These are phyloP conservation scores for Odobenus rosmarus DNA, from an alignment of 2,113 vertebrate species.

Conservation along the genomic window DNA sequence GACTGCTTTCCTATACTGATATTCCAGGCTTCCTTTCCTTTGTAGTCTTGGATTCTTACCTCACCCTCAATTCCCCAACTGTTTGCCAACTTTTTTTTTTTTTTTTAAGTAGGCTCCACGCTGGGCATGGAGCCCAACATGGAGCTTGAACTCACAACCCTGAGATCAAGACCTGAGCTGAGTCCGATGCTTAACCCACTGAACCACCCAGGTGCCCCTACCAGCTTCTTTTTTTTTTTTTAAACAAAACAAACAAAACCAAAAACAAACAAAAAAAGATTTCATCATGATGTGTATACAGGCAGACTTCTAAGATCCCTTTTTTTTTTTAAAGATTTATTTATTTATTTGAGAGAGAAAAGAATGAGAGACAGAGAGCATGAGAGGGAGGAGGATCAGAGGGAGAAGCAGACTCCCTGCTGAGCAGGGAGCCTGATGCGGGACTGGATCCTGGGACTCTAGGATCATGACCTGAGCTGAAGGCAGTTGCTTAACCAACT, in stretches of 20 bases:
- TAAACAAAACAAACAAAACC: conserved; percentile 76
- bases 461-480: too few relatives aligned
- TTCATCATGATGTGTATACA: conserved; percentile 38
- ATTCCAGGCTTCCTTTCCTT: conserved; percentile 75
- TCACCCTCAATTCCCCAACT: conserved; percentile 66
- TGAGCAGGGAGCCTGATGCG: too few relatives aligned
- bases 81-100: conserved; percentile 21
- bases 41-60: conserved; percentile 76
- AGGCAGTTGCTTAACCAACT: too few relatives aligned
- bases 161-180: neutral
- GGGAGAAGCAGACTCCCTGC: too few relatives aligned
- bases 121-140: neutral
- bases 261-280: conserved; percentile 3
- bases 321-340: too few relatives aligned
- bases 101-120: too few relatives aligned
- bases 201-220: neutral
- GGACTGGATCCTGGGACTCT: too few relatives aligned
- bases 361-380: too few relatives aligned
- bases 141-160: neutral
- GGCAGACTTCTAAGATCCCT: conserved; percentile 9
- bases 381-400: too few relatives aligned
- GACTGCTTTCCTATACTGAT: conserved; percentile 73
- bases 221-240: neutral
- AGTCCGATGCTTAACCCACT: neutral
- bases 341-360: too few relatives aligned